These are phyloP conservation scores for Tetramorium alpestre DNA, from an alignment of 1,140 invertebrate species.

Conservation along the genomic window DNA sequence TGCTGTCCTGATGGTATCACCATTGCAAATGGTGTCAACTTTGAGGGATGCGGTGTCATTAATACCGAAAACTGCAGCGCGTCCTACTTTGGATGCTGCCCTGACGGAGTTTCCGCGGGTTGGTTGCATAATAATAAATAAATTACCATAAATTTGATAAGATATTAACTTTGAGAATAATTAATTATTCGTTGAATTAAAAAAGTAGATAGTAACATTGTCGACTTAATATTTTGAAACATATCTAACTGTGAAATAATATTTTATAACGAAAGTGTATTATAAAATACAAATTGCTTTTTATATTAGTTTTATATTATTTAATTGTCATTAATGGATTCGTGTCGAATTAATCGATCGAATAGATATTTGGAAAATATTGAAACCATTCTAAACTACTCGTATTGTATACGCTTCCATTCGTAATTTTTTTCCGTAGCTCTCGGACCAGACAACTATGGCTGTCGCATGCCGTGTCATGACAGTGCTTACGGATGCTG, in stretches of 20 bases:
- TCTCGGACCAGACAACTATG: constrained; percentile 89
- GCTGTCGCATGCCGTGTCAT: constrained; percentile 91
- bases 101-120: constrained; percentile 89
- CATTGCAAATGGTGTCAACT: constrained; percentile 83
- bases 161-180: background rate
- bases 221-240: background rate
- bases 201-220: background rate
- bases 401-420: background rate
- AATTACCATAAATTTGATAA: background rate
- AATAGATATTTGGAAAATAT: background rate
- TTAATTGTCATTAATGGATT: too few species aligned
- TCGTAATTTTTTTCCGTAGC: constrained; percentile 82
- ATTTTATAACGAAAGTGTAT: background rate
- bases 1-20: constrained; percentile 88
- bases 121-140: background rate
- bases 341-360: background rate
- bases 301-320: background rate
- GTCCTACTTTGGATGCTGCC: constrained; percentile 91
- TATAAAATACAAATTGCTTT: background rate
- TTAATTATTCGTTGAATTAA: background rate
- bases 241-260: background rate
- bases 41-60: constrained; percentile 85
- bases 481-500: constrained; percentile 95
- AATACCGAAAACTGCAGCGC: constrained; percentile 86
- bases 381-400: background rate